These are phyloP conservation scores for Aphrophora alni DNA, from an alignment of 2,888 invertebrate species.

Conservation along the genomic window DNA sequence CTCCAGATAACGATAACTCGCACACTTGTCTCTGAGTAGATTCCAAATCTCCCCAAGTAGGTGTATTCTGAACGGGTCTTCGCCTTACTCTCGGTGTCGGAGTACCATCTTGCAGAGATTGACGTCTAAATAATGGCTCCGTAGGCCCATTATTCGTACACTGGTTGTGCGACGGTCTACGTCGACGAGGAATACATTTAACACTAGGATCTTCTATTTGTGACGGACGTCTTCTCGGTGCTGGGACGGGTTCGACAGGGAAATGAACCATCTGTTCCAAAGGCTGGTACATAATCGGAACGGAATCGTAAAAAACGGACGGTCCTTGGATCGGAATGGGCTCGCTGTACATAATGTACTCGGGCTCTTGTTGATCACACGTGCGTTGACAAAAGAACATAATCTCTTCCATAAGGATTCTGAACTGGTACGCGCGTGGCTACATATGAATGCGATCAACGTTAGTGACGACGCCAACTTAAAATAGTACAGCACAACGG, in stretches of 20 bases:
- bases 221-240: conserved; percentile 24
- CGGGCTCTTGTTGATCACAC: conserved; percentile 7
- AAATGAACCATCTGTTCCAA: background rate
- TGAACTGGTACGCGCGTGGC: conserved; percentile 10
- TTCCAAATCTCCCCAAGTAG: conserved; percentile 10
- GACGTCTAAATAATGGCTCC: background rate
- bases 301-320: background rate
- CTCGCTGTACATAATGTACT: conserved; percentile 9
- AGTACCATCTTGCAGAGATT: conserved; percentile 18
- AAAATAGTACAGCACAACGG: background rate
- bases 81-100: conserved; percentile 13
- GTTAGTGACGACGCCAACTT: background rate
- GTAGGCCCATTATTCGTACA: background rate
- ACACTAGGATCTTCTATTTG: background rate
- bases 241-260: conserved; percentile 24
- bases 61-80: conserved; percentile 2
- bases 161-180: conserved; percentile 3
- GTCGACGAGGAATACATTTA: background rate
- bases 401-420: conserved; percentile 16
- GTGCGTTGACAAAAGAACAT: conserved; percentile 30
- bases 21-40: background rate
- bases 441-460: background rate
- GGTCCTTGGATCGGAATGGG: background rate
- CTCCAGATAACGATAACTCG: conserved; percentile 8
- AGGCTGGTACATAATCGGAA: conserved; percentile 31